phyloP scores from a whole-genome alignment of 2,797 vertebrate species.

The Acipenser oxyrinchus region DNA sequence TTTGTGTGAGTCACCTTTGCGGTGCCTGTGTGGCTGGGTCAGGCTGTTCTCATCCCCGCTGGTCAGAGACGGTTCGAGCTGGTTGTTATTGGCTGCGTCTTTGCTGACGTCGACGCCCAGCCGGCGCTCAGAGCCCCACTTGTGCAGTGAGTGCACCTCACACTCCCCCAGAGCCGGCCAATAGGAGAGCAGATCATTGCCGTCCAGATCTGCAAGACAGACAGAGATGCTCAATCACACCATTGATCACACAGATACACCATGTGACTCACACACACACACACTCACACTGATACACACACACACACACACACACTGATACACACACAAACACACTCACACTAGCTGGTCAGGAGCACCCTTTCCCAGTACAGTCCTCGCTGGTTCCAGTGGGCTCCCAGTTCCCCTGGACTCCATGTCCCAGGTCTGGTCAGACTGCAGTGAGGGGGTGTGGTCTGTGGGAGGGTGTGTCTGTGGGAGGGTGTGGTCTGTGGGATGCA shows the following conservation, averaged over 20 bases:
- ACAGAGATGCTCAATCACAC: neutral
- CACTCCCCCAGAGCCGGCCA: slow-evolving; percentile 91
- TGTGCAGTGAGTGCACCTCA: slow-evolving; percentile 83
- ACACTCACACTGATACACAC: slow-evolving; percentile 5
- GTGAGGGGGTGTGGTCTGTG: no score
- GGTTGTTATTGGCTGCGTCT: slow-evolving; percentile 92
- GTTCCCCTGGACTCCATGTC: no score
- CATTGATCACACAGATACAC: neutral
- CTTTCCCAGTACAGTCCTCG: no score
- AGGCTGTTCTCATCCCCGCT: slow-evolving; percentile 89
- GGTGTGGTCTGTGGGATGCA: neutral
- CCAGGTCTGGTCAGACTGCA: no score
- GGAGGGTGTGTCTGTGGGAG: no score
- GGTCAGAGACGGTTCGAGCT: slow-evolving; percentile 79
- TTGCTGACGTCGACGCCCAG: slow-evolving; percentile 85
- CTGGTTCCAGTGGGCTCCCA: no score
- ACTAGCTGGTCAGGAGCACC: no score
- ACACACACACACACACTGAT: neutral
- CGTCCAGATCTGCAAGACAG: slow-evolving; percentile 76
- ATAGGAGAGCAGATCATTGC: slow-evolving; percentile 91
- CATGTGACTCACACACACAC: neutral
- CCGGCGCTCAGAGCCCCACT: slow-evolving; percentile 93
- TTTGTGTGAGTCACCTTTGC: slow-evolving; percentile 70
- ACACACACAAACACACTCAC: neutral
- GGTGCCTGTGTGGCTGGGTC: slow-evolving; percentile 75